Conservation (phyloP, 2,797 vertebrate species). For the Australoheros facetus region DNA sequence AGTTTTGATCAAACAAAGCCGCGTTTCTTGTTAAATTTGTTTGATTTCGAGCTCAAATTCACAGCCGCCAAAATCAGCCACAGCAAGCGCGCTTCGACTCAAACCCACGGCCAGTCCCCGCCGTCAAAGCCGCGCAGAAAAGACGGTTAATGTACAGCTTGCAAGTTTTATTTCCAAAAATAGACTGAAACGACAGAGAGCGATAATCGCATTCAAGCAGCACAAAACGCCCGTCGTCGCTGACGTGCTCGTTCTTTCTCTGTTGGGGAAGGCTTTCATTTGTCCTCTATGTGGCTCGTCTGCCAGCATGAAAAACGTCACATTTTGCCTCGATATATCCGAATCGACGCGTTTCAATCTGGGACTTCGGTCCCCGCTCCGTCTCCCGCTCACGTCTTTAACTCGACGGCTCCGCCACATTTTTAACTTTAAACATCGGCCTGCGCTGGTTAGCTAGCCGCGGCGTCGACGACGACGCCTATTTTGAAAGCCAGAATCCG, state of each 20-base stretch:
- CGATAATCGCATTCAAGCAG: conserved; percentile 65
- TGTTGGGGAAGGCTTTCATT: conserved; percentile 64
- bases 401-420: conserved; percentile 12
- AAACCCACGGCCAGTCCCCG: neutral
- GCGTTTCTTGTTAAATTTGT: neutral
- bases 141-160: conserved; percentile 45
- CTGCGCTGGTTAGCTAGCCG: conserved; percentile 74
- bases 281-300: conserved; percentile 64
- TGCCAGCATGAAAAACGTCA: conserved; percentile 66
- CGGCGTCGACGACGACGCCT: conserved; percentile 61
- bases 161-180: conserved; percentile 75
- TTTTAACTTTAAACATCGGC: conserved; percentile 59
- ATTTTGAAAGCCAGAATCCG: conserved; percentile 60
- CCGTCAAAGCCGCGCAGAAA: neutral
- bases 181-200: conserved; percentile 72
- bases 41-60: neutral
- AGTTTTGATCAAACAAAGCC: neutral
- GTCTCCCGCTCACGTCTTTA: conserved; percentile 9
- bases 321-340: conserved; percentile 60
- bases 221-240: conserved; percentile 65
- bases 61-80: conserved; percentile 18
- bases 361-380: neutral
- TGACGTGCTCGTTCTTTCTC: conserved; percentile 67
- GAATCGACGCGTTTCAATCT: conserved; percentile 41
- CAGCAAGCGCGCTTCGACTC: conserved; percentile 45